Evolutionary conservation across 2,797 vertebrate species (phyloP), one percentile per base, ranked within the genome.

Genomic region (Vespertilio murinus): DNA sequence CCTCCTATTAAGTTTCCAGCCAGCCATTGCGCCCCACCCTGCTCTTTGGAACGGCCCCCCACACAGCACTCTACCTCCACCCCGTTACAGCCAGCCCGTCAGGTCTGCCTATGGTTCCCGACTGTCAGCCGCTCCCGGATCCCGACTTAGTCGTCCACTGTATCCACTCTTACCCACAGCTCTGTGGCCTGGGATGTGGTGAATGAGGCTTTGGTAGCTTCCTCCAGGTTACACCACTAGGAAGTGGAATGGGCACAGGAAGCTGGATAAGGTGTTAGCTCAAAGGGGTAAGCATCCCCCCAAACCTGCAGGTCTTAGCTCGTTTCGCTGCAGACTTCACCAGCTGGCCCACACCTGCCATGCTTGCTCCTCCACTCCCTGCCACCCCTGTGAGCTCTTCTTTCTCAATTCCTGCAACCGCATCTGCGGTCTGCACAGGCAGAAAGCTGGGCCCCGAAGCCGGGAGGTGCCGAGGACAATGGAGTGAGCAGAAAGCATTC

Each of bases 21-120:
- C 71, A 40, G 40, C 7, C 35, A 22, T 6, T 25, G 59, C 61
- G 45, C 47, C 79, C 54, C 16, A 17, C 23, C 8, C 70, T 40
- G 11, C 25, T 64, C 30, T 59, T 13, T 54, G 70, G 10, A 0
- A 59, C 7, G 49, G 59, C 23, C 18, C 18, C 14, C 42, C 12
- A 33, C 25, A 8, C 40, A 23, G 40, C 7, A 22, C 14, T 20
- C 30, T 25, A 6, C 22, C 35, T 13, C 38, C 7, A 18, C 38
- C 4, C 0, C 0, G 5, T 10, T 2, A 1, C 49, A 38, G 6
- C 2, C 49, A 30, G 6, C 52, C 49, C 77, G 13, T 9, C 3
- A 54, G 49, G 8, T 25, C 8, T 40, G 71, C 47, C 35, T 80
- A 16, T 47, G 17, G 45, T 33, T 47, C 80, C 54, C 5, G 0